These are phyloP conservation scores for Luffia ferchaultella DNA, from an alignment of 2,888 invertebrate species.

Conservation along the genomic window DNA sequence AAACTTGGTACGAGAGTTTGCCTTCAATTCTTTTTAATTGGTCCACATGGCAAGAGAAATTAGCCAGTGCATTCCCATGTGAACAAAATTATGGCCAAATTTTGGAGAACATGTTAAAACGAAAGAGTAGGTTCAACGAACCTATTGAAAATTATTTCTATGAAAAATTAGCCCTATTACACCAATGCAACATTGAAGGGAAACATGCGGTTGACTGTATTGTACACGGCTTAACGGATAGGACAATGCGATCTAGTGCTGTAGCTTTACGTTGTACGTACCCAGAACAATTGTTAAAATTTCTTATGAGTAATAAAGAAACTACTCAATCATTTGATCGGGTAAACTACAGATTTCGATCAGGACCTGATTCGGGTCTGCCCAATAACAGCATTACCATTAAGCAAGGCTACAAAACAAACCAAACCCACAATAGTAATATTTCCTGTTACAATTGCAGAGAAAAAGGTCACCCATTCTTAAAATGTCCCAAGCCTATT, in stretches of 20 bases:
- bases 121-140: slow-evolving; percentile 9
- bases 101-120: slow-evolving; percentile 14
- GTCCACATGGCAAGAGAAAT: slow-evolving; percentile 17
- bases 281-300: slow-evolving; percentile 13
- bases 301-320: slow-evolving; percentile 13
- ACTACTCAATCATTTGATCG: background rate
- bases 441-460: too few relatives aligned
- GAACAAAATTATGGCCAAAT: slow-evolving; percentile 14
- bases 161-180: slow-evolving; percentile 13
- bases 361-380: too few relatives aligned
- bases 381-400: too few relatives aligned
- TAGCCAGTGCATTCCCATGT: slow-evolving; percentile 14
- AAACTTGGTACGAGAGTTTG: slow-evolving; percentile 16
- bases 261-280: slow-evolving; percentile 14
- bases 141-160: slow-evolving; percentile 14
- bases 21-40: slow-evolving; percentile 12
- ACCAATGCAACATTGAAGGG: slow-evolving; percentile 10
- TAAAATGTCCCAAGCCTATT: too few relatives aligned
- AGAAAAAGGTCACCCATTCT: too few relatives aligned
- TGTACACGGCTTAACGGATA: slow-evolving; percentile 17
- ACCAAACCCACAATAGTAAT: too few relatives aligned
- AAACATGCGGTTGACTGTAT: slow-evolving; percentile 18
- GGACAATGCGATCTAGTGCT: slow-evolving; percentile 14
- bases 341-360: background rate
- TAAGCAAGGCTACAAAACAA: too few relatives aligned